Percentiles rank a stretch among this genome's conserved stretches.
Evolutionary conservation across 2,113 vertebrate species (phyloP).

Genomic region (Halichoeres trimaculatus): DNA sequence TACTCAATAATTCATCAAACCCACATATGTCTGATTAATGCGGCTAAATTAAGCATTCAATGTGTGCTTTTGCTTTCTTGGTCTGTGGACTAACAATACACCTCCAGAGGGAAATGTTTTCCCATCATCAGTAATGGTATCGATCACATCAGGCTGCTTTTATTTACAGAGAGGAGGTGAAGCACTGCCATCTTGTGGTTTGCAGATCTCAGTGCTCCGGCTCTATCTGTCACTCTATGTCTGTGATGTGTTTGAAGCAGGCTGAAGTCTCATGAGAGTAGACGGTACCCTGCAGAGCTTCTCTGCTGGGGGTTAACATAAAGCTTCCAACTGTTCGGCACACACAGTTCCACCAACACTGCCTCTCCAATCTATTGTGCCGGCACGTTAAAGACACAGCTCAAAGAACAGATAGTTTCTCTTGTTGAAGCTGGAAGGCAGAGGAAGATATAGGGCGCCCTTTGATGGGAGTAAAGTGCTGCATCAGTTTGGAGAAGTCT

Average conservation of each 20-base stretch:
- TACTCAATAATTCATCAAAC: not conserved
- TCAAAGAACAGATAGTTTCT: not conserved
- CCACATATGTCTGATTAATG: slow-evolving; percentile 9
- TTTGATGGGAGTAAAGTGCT: slow-evolving; percentile 10
- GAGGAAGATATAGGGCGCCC: not conserved
- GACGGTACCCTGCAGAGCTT: slow-evolving; percentile 31
- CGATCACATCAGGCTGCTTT: not conserved
- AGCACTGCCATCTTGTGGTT: slow-evolving; percentile 76
- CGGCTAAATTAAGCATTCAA: not conserved
- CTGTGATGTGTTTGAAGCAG: slow-evolving; percentile 35
- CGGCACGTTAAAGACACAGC: not conserved
- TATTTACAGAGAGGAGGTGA: slow-evolving; percentile 35
- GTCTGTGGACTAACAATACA: not conserved
- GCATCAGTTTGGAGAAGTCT: slow-evolving; percentile 19
- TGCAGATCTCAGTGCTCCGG: not conserved
- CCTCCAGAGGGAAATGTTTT: slow-evolving; percentile 22
- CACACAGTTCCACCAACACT: slow-evolving; percentile 8
- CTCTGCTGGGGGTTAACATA: slow-evolving; percentile 28
- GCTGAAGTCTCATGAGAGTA: slow-evolving; percentile 37
- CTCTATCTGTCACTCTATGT: not conserved
- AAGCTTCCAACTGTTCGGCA: slow-evolving; percentile 4
- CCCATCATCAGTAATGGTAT: slow-evolving; percentile 12
- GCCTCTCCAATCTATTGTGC: not conserved
- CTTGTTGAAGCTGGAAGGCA: slow-evolving; percentile 2
- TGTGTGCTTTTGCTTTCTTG: not conserved